Evolutionary conservation across 2,113 vertebrate species (phyloP).

Genomic region (Delphinapterus leucas): DNA sequence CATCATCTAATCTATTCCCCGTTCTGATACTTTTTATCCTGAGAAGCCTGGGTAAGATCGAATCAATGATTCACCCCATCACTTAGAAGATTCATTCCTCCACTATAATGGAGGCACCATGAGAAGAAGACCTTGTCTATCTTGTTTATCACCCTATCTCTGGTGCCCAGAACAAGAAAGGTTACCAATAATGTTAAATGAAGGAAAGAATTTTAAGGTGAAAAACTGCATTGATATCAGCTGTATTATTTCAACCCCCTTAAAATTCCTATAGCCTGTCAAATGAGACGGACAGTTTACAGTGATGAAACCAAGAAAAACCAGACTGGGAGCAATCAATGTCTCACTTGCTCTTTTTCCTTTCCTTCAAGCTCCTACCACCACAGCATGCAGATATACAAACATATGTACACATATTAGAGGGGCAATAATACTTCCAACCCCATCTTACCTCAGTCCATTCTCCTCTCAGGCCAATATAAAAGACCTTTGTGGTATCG

Average conservation of each 20-base stretch:
- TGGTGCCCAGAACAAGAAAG: background rate
- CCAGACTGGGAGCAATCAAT: background rate
- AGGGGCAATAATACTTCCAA: background rate
- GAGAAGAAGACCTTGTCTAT: background rate
- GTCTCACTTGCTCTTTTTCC: background rate
- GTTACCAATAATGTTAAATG: background rate
- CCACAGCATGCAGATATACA: background rate
- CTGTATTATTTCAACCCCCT: background rate
- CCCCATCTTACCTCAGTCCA: slow-evolving; percentile 89
- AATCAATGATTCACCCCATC: background rate
- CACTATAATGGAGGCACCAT: background rate
- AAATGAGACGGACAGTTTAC: background rate
- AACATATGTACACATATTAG: fast-evolving
- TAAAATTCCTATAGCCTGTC: background rate
- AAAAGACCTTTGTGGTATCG: slow-evolving; percentile 92
- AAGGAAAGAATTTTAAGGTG: background rate
- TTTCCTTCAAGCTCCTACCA: background rate
- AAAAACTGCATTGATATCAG: background rate
- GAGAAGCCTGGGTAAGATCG: background rate
- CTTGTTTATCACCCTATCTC: background rate
- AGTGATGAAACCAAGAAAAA: slow-evolving; percentile 35
- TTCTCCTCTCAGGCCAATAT: slow-evolving; percentile 95
- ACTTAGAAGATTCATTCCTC: background rate
- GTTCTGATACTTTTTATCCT: background rate
- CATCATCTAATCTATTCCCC: background rate